Conservation (phyloP, 37 sponge, comb jelly and placozoan species). For the Bolinopsis microptera region DNA sequence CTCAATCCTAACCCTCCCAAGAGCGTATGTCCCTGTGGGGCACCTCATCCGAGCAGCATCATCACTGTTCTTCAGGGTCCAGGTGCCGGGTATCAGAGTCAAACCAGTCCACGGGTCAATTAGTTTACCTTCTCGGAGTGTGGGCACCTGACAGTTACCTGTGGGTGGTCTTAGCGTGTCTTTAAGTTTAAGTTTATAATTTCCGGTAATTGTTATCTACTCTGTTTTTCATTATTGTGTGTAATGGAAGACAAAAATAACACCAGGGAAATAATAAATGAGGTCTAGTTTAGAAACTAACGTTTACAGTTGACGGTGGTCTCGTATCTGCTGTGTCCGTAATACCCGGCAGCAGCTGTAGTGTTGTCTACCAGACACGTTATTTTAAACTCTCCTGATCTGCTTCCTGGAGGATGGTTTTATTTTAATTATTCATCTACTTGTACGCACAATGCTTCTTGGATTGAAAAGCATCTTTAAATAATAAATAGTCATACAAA, state of each 20-base stretch:
- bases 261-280: too few relatives aligned
- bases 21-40: constrained; percentile 39
- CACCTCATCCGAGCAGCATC: constrained; percentile 54
- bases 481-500: too few relatives aligned
- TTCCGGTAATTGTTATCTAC: too few relatives aligned
- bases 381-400: constrained; percentile 35
- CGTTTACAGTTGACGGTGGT: constrained; percentile 42
- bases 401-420: too few relatives aligned
- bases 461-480: too few relatives aligned
- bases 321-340: constrained; percentile 27
- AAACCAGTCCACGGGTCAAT: constrained; percentile 48
- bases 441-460: too few relatives aligned
- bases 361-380: neutral
- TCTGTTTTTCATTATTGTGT: too few relatives aligned
- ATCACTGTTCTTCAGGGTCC: constrained; percentile 40
- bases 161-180: too few relatives aligned
- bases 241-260: too few relatives aligned
- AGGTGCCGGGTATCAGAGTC: neutral
- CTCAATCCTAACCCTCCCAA: constrained; percentile 18
- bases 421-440: too few relatives aligned
- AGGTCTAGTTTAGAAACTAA: neutral
- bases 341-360: neutral
- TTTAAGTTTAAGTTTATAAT: too few relatives aligned
- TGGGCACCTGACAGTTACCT: constrained; percentile 48
- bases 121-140: neutral